Base-by-base conservation (phyloP, 2,888 invertebrate genomes). In the Tigriopus californicus region DNA sequence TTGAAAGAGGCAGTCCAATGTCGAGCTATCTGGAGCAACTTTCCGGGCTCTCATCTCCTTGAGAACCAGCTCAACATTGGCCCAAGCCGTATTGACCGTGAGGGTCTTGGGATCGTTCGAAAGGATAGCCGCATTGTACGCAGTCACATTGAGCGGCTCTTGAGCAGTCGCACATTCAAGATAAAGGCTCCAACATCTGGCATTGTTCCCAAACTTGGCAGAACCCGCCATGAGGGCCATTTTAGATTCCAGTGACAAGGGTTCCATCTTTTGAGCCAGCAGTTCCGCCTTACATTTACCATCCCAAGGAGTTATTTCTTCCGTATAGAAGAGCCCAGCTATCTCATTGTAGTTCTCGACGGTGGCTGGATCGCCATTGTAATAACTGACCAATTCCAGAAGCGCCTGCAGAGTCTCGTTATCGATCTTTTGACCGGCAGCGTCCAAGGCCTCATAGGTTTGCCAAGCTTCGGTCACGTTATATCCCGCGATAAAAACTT, bases 201-300 rank as follows among this genome's bases (percentile, higher is more conserved):
- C 13, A 49, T 53, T 8, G 49, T 49, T 22, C 6, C 22, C 20
- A 49, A 49, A 82, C 70, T 85, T 88, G 2, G 80, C 77, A 80
- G 85, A 82, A 54, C 90, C 91, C 67, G 82, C 80, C 61, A 92
- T 85, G 54, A 91, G 71, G 1, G 84, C 76, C 64, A 82, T 83
- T 66, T 86, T 87, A 1, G 84, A 79, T 66, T 76, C 75, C 0
- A 81, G 70, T 22, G 77, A 78, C 66, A 83, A 83, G 15, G 78
- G 76, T 64, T 83, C 76, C 67, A 87, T 73, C 65, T 80, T 75
- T 55, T 75, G 73, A 69, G 89, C 92, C 11, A 92, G 70, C 67
- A 79, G 75, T 65, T 88, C 84, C 6, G 88, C 83, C 42, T 82
- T 70, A 20, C 80, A 80, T 15, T 80, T 80, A 65, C 83, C 12